These are phyloP conservation scores for Ceratitis capitata DNA, from an alignment of 1,140 invertebrate species.

Conservation along the genomic window DNA sequence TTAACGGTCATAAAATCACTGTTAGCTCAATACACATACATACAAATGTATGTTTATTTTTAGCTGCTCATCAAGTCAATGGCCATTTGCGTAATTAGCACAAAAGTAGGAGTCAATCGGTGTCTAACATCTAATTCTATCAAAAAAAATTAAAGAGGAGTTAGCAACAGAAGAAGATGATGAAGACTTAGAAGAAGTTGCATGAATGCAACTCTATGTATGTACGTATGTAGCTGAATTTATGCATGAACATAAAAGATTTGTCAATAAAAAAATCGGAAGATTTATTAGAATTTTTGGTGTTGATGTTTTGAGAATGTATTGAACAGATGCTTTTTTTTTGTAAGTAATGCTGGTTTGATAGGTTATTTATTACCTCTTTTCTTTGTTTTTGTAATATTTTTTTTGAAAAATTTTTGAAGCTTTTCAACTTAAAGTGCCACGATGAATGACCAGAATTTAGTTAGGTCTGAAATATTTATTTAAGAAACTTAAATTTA, in stretches of 20 bases:
- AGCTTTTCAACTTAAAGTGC: too few species aligned
- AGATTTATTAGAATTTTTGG: not conserved
- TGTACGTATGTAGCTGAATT: not conserved
- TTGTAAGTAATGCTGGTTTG: not conserved
- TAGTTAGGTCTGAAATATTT: too few species aligned
- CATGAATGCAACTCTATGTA: not conserved
- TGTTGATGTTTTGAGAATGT: not conserved
- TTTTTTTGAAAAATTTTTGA: not conserved
- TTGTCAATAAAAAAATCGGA: constrained; percentile 1
- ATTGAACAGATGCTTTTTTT: not conserved
- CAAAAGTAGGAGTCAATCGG: constrained; percentile 29
- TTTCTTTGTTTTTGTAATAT: not conserved
- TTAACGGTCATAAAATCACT: not conserved
- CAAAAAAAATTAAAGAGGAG: not conserved
- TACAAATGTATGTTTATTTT: not conserved
- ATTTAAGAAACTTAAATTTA: too few species aligned
- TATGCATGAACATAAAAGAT: constrained; percentile 24
- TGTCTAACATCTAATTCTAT: not conserved
- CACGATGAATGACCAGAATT: not conserved
- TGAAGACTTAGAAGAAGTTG: not conserved
- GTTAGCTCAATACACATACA: not conserved
- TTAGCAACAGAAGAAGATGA: too few species aligned
- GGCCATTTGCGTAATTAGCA: constrained; percentile 34
- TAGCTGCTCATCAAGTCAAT: constrained; percentile 17
- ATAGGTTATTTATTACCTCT: not conserved